Conservation (phyloP, 2,113 vertebrate species). For the Fregata magnificens region DNA sequence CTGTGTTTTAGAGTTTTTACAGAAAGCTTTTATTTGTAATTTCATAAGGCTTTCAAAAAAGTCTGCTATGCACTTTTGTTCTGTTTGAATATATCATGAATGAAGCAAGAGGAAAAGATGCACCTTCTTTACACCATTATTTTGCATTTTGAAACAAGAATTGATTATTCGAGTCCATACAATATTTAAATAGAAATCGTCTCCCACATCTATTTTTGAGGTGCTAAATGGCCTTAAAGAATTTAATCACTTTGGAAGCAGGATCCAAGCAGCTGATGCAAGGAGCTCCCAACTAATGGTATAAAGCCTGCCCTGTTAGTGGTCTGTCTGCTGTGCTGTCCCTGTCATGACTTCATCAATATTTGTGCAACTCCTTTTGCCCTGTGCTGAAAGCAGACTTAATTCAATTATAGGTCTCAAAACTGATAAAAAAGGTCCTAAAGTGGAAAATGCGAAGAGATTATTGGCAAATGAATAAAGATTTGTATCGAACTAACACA, state of each 20-base stretch:
- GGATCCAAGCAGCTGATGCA: slow-evolving; percentile 43
- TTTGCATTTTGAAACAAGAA: not conserved
- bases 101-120: not conserved
- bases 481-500: slow-evolving; percentile 85
- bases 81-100: not conserved
- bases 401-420: slow-evolving; percentile 90
- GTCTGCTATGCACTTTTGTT: rapidly evolving
- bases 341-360: slow-evolving; percentile 85
- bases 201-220: slow-evolving; percentile 70
- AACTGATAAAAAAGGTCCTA: slow-evolving; percentile 83
- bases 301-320: slow-evolving; percentile 59
- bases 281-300: slow-evolving; percentile 32
- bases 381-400: slow-evolving; percentile 84
- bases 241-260: slow-evolving; percentile 68
- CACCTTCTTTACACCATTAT: not conserved
- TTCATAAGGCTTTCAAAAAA: not conserved
- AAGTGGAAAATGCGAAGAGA: slow-evolving; percentile 85
- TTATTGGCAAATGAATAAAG: slow-evolving; percentile 95
- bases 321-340: slow-evolving; percentile 65
- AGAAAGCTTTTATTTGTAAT: not conserved
- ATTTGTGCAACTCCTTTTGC: slow-evolving; percentile 69
- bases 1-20: not conserved
- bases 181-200: slow-evolving; percentile 24
- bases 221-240: slow-evolving; percentile 74
- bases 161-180: not conserved